phyloP scores from a whole-genome alignment of 2,888 invertebrate genomes.

The Drosophila suboccidentalis region DNA sequence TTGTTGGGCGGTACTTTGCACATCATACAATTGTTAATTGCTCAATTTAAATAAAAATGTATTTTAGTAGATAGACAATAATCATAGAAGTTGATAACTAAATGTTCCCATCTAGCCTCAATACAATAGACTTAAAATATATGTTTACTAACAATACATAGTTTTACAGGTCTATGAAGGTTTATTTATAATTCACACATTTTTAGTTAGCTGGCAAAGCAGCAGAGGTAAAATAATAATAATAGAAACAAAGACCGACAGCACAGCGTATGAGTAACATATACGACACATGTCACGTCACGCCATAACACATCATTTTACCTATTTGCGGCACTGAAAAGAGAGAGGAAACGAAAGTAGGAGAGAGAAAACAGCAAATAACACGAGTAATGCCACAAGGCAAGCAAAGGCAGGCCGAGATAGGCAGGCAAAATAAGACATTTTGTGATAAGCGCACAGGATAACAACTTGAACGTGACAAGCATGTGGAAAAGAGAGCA shows the following conservation, averaged over 20 bases:
- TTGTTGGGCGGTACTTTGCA: too few relatives aligned
- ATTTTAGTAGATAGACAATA: too few relatives aligned
- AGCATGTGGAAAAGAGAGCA: constrained; percentile 50
- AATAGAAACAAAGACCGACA: constrained; percentile 15
- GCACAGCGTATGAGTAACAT: constrained; percentile 59
- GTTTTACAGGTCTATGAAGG: too few relatives aligned
- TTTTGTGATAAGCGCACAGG: constrained; percentile 70
- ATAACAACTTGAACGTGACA: constrained; percentile 72
- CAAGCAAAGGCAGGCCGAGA: constrained; percentile 22
- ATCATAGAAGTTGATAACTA: too few relatives aligned
- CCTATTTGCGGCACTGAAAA: constrained; percentile 27
- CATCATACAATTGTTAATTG: too few relatives aligned
- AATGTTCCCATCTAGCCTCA: too few relatives aligned
- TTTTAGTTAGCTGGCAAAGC: too few relatives aligned
- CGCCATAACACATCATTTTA: constrained; percentile 67
- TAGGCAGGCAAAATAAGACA: constrained; percentile 64
- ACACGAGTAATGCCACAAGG: constrained; percentile 60
- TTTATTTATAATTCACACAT: too few relatives aligned
- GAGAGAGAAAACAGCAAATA: constrained; percentile 28
- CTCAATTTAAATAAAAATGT: too few relatives aligned
- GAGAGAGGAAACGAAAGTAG: background rate
- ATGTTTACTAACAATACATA: too few relatives aligned
- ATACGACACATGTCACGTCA: constrained; percentile 69
- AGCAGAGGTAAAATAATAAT: too few relatives aligned
- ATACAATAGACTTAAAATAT: too few relatives aligned